Conservation (phyloP, 2,797 vertebrate genomes). For the Xiphorhynchus erythropygius region DNA sequence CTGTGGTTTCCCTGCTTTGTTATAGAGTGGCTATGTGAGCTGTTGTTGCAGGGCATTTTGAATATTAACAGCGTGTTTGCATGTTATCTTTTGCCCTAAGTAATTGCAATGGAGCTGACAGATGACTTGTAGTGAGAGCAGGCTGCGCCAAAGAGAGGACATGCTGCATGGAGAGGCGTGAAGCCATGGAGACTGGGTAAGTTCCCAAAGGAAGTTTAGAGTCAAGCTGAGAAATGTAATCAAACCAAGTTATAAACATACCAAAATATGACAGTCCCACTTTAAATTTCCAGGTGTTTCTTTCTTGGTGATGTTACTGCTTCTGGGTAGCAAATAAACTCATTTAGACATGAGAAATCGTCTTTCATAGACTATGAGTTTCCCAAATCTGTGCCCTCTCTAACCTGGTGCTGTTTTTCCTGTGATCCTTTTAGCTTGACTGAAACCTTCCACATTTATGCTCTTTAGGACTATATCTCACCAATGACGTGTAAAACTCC, state of each 20-base stretch:
- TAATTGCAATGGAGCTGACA: background rate
- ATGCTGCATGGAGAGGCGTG: background rate
- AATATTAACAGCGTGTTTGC: background rate
- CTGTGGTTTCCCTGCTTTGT: constrained; percentile 2
- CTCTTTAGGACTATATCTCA: background rate
- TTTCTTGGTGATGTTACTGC: background rate
- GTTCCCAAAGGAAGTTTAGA: background rate
- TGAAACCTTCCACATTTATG: background rate
- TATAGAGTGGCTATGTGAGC: background rate
- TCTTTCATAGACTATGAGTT: background rate
- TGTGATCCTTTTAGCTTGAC: background rate
- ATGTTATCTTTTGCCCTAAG: constrained; percentile 11
- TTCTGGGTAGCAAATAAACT: background rate
- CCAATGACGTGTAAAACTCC: background rate
- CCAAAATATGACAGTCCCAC: background rate
- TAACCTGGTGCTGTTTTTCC: background rate
- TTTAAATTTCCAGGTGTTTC: background rate
- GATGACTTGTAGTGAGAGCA: background rate
- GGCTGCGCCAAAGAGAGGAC: background rate
- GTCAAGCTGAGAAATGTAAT: background rate
- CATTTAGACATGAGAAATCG: background rate
- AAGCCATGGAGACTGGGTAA: background rate
- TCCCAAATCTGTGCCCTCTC: background rate
- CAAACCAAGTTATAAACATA: background rate
- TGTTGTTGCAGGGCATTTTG: constrained; percentile 9